Evolutionary conservation across 2,888 invertebrate species (phyloP).

Genomic region (Tenodera sinensis): DNA sequence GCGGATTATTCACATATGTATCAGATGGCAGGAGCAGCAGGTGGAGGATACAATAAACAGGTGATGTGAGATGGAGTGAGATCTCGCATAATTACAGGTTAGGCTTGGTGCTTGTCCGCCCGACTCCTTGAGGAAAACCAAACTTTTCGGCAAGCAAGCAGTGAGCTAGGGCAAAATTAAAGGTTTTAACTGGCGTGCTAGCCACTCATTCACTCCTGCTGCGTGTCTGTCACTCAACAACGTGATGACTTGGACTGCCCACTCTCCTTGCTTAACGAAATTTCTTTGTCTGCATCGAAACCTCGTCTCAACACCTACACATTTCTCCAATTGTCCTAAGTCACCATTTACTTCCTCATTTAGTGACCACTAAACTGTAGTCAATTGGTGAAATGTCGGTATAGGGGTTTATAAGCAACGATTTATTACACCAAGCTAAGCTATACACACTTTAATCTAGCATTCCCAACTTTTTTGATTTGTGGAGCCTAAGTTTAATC

Average conservation of each 20-base stretch:
- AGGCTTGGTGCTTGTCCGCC: background rate
- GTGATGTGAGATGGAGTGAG: background rate
- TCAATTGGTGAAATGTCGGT: too few relatives aligned
- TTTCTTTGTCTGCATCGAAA: background rate
- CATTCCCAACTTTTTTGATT: too few relatives aligned
- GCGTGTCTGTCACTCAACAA: background rate
- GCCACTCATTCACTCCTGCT: background rate
- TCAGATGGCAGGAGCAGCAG: background rate
- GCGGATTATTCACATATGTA: too few relatives aligned
- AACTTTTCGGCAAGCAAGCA: background rate
- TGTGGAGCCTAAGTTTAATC: too few relatives aligned
- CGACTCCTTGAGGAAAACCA: background rate
- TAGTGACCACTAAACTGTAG: too few relatives aligned
- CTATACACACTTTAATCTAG: too few relatives aligned
- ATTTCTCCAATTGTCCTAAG: background rate
- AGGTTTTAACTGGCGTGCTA: background rate
- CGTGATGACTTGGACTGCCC: background rate
- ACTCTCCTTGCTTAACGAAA: background rate
- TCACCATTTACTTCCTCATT: too few relatives aligned
- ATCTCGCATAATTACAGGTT: background rate
- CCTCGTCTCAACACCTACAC: background rate
- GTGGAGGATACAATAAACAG: background rate
- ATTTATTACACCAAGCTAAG: too few relatives aligned
- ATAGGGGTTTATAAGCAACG: too few relatives aligned
- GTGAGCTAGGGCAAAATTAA: background rate